phyloP scores from a whole-genome alignment of 2,888 invertebrate genomes.

The Yponomeuta sedellus region DNA sequence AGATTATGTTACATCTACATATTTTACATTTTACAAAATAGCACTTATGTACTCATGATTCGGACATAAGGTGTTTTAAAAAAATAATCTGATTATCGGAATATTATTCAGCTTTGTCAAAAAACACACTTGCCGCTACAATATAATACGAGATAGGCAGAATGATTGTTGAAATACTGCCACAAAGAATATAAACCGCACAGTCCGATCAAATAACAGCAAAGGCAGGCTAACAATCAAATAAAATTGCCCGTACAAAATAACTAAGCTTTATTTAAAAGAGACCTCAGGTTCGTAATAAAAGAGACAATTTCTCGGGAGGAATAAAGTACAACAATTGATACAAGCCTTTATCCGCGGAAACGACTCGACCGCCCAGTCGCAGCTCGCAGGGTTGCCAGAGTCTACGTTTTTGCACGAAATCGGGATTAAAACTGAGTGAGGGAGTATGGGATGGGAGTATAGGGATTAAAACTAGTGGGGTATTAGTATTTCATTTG shows the following conservation, averaged over 20 bases:
- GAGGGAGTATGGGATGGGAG: no score
- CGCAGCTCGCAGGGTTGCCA: neutral
- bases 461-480: no score
- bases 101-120: no score
- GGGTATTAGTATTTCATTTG: no score
- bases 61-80: no score
- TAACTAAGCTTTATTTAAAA: neutral
- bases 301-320: neutral
- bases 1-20: no score
- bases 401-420: neutral
- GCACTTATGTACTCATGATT: no score
- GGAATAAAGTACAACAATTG: conserved; percentile 1
- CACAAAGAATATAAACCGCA: neutral
- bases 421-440: no score
- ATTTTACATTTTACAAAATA: no score
- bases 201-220: neutral
- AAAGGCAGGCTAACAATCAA: neutral
- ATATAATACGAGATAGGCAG: neutral
- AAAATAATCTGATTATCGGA: no score
- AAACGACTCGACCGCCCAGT: neutral
- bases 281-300: neutral
- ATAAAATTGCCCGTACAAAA: neutral
- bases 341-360: conserved; percentile 1
- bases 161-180: neutral
- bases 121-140: no score